Evolutionary conservation across 2,888 invertebrate species (phyloP).

Genomic region (Mythimna lalbum): DNA sequence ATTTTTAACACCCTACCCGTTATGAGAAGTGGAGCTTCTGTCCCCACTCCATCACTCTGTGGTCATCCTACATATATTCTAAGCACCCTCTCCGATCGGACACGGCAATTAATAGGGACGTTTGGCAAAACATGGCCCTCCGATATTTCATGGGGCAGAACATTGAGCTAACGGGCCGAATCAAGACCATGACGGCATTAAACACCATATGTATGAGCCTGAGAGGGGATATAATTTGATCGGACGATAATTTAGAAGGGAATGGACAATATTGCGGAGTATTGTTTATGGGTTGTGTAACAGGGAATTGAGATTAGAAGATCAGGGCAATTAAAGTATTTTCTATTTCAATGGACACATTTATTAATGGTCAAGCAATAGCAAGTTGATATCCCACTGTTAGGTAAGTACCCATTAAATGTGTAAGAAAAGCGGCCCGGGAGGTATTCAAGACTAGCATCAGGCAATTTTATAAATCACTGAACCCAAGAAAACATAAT

Average conservation of each 20-base stretch:
- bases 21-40: constrained; percentile 40
- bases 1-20: not conserved
- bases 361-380: not conserved
- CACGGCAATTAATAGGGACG: constrained; percentile 65
- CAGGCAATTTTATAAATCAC: not conserved
- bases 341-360: not conserved
- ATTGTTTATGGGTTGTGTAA: constrained; percentile 38
- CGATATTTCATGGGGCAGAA: constrained; percentile 72
- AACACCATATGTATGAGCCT: constrained; percentile 57
- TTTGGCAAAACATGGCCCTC: constrained; percentile 69
- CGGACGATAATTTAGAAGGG: constrained; percentile 44
- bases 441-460: not conserved
- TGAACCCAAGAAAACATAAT: too few species aligned
- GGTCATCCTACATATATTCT: constrained; percentile 49
- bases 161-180: constrained; percentile 62
- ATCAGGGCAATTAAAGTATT: not conserved
- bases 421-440: too few species aligned
- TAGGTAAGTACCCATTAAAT: not conserved
- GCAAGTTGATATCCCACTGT: not conserved
- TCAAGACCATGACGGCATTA: constrained; percentile 63
- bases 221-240: constrained; percentile 62
- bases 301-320: not conserved
- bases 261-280: constrained; percentile 41
- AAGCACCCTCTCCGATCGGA: constrained; percentile 57
- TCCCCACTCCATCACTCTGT: constrained; percentile 12